These are phyloP conservation scores for Saimiri boliviensis DNA, from an alignment of 2,113 vertebrate genomes.

Conservation along the genomic window DNA sequence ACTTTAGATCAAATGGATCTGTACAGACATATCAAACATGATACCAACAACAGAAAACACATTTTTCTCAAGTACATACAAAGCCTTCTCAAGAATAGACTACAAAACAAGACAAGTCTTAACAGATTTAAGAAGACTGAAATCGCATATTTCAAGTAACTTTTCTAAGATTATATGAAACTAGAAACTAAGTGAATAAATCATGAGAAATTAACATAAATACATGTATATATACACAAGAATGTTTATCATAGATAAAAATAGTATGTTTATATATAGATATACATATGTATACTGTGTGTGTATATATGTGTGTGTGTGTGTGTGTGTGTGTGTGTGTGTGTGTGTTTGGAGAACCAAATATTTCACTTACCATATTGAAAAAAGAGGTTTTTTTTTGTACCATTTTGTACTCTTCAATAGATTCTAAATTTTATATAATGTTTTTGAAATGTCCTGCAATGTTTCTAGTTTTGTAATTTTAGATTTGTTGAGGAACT, in stretches of 20 bases:
- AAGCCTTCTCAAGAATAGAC: neutral
- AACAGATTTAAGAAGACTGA: neutral
- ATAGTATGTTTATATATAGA: neutral
- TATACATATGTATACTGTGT: neutral
- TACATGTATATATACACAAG: neutral
- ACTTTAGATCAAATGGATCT: neutral
- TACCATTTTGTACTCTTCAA: neutral
- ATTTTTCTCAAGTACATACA: neutral
- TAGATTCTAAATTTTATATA: neutral
- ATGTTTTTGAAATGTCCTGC: neutral
- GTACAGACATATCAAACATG: neutral
- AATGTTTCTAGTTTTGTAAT: neutral
- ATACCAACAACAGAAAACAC: neutral
- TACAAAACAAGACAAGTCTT: neutral
- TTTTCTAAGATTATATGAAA: neutral
- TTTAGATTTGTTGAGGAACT: neutral
- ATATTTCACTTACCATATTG: neutral
- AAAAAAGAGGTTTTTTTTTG: neutral
- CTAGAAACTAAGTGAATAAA: neutral
- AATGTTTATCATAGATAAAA: neutral
- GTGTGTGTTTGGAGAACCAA: neutral
- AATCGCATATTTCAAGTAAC: neutral
- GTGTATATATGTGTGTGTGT: too few species aligned
- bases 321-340: too few species aligned
- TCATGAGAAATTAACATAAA: neutral